Base-by-base conservation (phyloP, 1,140 invertebrate genomes). In the Belonocnema kinseyi region DNA sequence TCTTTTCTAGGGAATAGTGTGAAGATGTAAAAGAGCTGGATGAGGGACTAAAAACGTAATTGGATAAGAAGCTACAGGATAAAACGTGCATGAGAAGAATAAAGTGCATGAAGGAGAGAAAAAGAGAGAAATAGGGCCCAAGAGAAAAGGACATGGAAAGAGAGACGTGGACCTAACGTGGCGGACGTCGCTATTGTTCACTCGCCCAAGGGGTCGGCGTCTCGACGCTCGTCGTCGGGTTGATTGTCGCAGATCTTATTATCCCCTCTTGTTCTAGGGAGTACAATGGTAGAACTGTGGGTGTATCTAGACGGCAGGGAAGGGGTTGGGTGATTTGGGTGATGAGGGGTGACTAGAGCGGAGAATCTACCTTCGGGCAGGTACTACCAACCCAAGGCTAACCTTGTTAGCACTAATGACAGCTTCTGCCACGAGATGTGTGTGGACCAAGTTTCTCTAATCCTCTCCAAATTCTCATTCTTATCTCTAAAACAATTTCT, bases 181-280 rank as follows among this genome's bases (percentile, higher is more conserved):
- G 84, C 86, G 84, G 82, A 88, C 86, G 86, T 86, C 87, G 87
- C 83, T 85, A 66, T 66, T 66, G 83, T 83, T 80, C 71, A 82
- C 83, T 88, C 85, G 84, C 85, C 85, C 83, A 80, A 85, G 85
- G 88, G 85, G 86, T 82, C 81, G 82, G 80, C 83, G 80, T 79
- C 78, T 75, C 73, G 74, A 46, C 76, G 46, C 78, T 77, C 80
- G 83, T 82, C 83, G 83, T 86, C 82, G 80, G 82, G 88, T 88
- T 90, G 89, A 90, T 90, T 90, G 89, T 90, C 88, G 87, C 83
- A 90, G 89, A 90, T 90, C 89, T 90, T 90, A 90, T 90, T 90
- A 90, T 89, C 89, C 89, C 89, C 85, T 77, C 87, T 83, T 83
- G 76, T 82, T 85, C 82, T 83, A 84, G 82, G 82, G 83, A 86